A percentile compares a stretch with the other conserved stretches of the same genome.
Conservation (phyloP, 2,113 vertebrate genomes). For the Hippocampus barbouri region DNA sequence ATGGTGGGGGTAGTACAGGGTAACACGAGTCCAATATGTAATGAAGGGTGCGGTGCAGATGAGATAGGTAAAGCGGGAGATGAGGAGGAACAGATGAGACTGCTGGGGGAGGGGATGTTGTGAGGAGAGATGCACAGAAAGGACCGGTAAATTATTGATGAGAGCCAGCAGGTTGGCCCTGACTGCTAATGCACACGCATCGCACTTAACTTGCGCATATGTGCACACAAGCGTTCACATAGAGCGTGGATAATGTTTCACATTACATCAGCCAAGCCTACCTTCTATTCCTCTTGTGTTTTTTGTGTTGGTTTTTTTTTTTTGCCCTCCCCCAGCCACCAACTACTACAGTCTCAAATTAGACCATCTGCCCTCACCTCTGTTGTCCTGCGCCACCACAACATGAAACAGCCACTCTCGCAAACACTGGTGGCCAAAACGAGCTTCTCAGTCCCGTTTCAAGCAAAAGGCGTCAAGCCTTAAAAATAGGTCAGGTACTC, state of each 20-base stretch:
- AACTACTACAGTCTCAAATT: constrained; percentile 39
- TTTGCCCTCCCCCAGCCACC: constrained; percentile 25
- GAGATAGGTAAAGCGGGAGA: constrained; percentile 8
- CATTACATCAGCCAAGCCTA: constrained; percentile 68
- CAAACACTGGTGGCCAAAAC: background rate
- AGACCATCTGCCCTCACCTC: constrained; percentile 31
- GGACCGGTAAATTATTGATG: constrained; percentile 75
- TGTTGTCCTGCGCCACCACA: constrained; percentile 21
- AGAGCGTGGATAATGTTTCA: constrained; percentile 66
- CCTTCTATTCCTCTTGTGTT: constrained; percentile 12
- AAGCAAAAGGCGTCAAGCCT: background rate
- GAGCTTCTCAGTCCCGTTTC: background rate
- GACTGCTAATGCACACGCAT: constrained; percentile 55
- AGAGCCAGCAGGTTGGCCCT: constrained; percentile 65
- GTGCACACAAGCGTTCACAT: constrained; percentile 54
- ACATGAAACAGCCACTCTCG: background rate
- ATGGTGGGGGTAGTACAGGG: background rate
- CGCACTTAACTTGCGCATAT: constrained; percentile 39
- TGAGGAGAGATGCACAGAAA: constrained; percentile 55
- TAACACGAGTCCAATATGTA: constrained; percentile 2
- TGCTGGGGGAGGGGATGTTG: constrained; percentile 41
- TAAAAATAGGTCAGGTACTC: constrained; percentile 3
- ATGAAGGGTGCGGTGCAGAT: constrained; percentile 18
- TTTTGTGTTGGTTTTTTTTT: background rate
- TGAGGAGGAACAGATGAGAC: constrained; percentile 39